phyloP scores from a whole-genome alignment of 2,113 vertebrate genomes.

The Leptocoma aspasia region DNA sequence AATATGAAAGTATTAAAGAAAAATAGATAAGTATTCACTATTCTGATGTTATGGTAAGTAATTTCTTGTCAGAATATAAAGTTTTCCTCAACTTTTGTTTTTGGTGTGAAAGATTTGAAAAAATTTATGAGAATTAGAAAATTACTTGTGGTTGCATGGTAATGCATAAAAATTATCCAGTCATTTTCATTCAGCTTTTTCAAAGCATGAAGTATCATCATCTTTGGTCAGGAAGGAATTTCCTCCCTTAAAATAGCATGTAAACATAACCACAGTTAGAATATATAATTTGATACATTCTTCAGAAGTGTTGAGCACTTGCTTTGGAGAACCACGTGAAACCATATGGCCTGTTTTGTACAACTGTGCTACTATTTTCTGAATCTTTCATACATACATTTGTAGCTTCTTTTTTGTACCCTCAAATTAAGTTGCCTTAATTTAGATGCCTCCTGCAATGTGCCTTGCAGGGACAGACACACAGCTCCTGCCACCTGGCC shows the following conservation, averaged over 20 bases:
- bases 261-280: conserved; percentile 25
- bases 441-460: neutral
- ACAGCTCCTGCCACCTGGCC: neutral
- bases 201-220: neutral
- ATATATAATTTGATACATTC: neutral
- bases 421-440: neutral
- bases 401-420: neutral
- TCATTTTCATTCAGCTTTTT: conserved; percentile 41
- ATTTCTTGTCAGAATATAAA: neutral
- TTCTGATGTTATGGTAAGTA: neutral
- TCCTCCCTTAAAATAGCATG: neutral
- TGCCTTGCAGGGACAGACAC: neutral
- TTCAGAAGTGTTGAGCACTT: neutral
- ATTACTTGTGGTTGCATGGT: conserved; percentile 42
- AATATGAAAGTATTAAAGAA: neutral
- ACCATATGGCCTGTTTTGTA: neutral
- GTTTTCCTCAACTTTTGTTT: neutral
- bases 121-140: conserved; percentile 23
- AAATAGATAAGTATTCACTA: neutral
- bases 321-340: neutral
- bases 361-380: neutral
- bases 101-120: neutral
- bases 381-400: neutral
- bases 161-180: conserved; percentile 45
- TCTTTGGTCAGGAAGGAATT: conserved; percentile 45